A percentile compares a stretch with the other conserved stretches of the same genome.
These are phyloP conservation scores for Hydrolagus colliei DNA, from an alignment of 2,797 vertebrate species.

Conservation along the genomic window DNA sequence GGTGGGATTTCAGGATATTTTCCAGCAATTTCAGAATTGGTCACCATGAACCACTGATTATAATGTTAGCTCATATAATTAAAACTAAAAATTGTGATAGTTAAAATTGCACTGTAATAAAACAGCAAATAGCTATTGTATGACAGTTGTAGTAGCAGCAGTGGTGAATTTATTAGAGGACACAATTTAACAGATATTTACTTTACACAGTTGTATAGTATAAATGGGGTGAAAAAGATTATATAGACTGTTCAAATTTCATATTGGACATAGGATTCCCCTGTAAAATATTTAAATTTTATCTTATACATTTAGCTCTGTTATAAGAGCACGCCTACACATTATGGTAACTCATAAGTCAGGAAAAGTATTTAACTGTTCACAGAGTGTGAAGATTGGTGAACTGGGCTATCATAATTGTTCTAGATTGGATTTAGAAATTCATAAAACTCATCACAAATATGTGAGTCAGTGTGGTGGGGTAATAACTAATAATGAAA, in stretches of 20 bases:
- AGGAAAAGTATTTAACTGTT: background rate
- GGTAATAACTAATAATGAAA: too few species aligned
- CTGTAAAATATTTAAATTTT: background rate
- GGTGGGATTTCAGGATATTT: background rate
- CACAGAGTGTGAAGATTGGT: background rate
- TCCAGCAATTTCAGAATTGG: background rate
- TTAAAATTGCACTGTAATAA: constrained; percentile 36
- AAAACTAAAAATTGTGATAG: constrained; percentile 38
- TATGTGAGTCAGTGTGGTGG: too few species aligned
- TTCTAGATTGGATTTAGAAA: too few species aligned
- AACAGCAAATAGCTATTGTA: constrained; percentile 11
- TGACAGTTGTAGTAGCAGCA: constrained; percentile 24
- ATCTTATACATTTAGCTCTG: background rate
- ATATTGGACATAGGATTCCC: background rate
- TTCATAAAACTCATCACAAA: too few species aligned
- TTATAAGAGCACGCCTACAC: background rate
- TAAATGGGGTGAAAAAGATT: background rate
- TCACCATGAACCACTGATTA: constrained; percentile 36
- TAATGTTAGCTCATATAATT: constrained; percentile 39
- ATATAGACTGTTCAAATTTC: background rate
- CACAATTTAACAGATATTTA: background rate
- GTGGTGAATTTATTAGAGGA: background rate
- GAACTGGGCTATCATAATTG: too few species aligned
- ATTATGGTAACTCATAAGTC: background rate
- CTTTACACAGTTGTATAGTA: constrained; percentile 5